A percentile compares a stretch with the other conserved stretches of the same genome.
phyloP scores from a whole-genome alignment of 1,140 invertebrate genomes.

The Lepidurus packardi region DNA sequence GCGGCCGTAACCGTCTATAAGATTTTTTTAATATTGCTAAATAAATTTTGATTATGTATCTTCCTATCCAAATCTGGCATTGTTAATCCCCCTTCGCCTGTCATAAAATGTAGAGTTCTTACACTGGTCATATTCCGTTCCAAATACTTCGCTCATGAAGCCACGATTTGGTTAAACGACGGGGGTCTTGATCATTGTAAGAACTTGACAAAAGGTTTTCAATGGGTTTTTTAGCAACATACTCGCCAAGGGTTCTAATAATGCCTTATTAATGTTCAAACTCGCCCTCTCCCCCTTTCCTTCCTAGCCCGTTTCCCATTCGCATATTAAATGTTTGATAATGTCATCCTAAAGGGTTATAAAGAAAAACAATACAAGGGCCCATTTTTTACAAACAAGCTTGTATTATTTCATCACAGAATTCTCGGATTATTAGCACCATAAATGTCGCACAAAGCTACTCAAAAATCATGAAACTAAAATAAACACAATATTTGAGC shows the following conservation, averaged over 20 bases:
- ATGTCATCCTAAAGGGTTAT: neutral
- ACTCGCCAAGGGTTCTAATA: slow-evolving; percentile 13
- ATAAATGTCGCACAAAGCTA: neutral
- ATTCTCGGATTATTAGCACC: neutral
- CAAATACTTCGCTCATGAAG: neutral
- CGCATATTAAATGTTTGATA: slow-evolving; percentile 6
- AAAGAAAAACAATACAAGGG: neutral
- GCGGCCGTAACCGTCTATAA: neutral
- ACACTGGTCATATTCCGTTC: neutral
- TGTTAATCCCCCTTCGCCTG: neutral
- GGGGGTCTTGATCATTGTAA: neutral
- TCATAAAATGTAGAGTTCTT: neutral
- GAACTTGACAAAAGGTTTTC: neutral
- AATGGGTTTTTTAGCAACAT: neutral
- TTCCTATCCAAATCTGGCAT: neutral
- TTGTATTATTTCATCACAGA: neutral
- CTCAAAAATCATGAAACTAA: neutral
- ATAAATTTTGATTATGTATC: neutral
- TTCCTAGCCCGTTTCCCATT: neutral
- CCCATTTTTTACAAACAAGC: slow-evolving; percentile 16
- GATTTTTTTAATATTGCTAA: slow-evolving; percentile 7
- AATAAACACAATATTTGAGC: neutral
- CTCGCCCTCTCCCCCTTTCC: neutral
- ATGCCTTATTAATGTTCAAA: slow-evolving; percentile 9
- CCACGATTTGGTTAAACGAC: neutral